Evolutionary conservation across 2,113 vertebrate genomes (phyloP), one percentile per base, ranked within the genome.

Genomic region (Columba janthina): DNA sequence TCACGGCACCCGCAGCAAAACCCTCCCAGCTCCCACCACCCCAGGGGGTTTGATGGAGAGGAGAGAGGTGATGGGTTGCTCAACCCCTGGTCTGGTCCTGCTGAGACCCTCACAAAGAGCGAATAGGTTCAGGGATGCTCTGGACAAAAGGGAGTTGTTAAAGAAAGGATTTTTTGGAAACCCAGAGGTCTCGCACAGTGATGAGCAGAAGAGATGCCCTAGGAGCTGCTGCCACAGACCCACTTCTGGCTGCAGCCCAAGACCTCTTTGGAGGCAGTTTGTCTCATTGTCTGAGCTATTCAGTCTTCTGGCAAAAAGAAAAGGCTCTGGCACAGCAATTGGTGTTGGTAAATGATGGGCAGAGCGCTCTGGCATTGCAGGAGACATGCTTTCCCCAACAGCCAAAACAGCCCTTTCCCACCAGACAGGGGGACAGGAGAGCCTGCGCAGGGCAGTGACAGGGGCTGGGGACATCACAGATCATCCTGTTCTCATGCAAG

Each of bases 131-230:
- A 2, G 48, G 24, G 29, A 51, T 21, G 32, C 54, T 31, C 61
- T 40, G 51, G 25, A 31, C 31, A 61, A 32, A 67, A 29, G 9
- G 0, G 0, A 6, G 2, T 0, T 2, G 3, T 56, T 38, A 53
- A 46, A 71, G 24, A 18, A 61, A 12, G 44, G 11, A 1, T 0
- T n/a, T n/a, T 56, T 36, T 34, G 10, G 17, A 62, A 77, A 20
- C 20, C 42, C 66, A 22, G 18, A 53, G 19, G 3, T 34, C n/a
- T 54, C 11, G 5, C 77, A 62, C 10, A 19, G 18, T 8, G 17
- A 31, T 15, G 66, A 88, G 36, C 61, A 61, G 61, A 67, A 74
- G 38, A 26, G 29, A 44, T 60, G 48, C 24, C 24, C 40, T 2
- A 0, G n/a, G 76, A 91, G 28, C 40, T 61, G 54, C 83, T 81